Evolutionary conservation across 35 echinoderm and acorn worm genomes (phyloP), one percentile per base, ranked within the genome.

Genomic region (Ophiothrix spiculata): DNA sequence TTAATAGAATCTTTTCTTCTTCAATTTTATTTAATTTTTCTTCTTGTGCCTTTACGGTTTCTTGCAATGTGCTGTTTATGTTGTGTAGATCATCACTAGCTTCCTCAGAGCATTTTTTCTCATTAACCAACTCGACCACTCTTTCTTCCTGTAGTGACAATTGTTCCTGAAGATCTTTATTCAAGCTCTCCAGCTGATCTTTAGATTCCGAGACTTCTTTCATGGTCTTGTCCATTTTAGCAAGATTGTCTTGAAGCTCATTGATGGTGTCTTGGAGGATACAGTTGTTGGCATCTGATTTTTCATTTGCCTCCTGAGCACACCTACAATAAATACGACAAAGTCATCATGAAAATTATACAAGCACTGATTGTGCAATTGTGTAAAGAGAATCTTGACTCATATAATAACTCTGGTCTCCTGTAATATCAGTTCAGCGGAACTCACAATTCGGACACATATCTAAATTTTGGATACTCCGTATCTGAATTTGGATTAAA

Each of bases 221-320:
- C 45, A 11, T 21, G 21, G 8, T 54, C 8, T 11, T 41, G n/a
- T 46, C 41, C 45, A 60, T 82, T 33, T 82, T 41, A 25, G 40
- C 41, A 11, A 45, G 14, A 0, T 82, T 82, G 80, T n/a, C 40
- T 41, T 16, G 80, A 16, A 82, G 80, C 40, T 82, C 19, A 19
- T 40, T 56, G 54, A 45, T 82, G 39, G 40, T 19, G 39, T 82
- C 38, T 33, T 82, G 39, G 1, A 82, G 41, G 41, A 32, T 82
- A 41, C n/a, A 46, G 13, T 45, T 39, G 11, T 82, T 25, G 15
- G 39, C 41, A 46, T 32, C 80, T 46, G 41, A 56, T 56, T 34
- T 32, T 82, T 31, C 41, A 35, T 45, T 54, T 56, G 41, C 14
- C 40, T 82, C 11, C 31, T 82, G 39, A 11, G 45, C 8, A 54